phyloP scores from a whole-genome alignment of 1,140 invertebrate species.

The Lysiphlebus fabarum region DNA sequence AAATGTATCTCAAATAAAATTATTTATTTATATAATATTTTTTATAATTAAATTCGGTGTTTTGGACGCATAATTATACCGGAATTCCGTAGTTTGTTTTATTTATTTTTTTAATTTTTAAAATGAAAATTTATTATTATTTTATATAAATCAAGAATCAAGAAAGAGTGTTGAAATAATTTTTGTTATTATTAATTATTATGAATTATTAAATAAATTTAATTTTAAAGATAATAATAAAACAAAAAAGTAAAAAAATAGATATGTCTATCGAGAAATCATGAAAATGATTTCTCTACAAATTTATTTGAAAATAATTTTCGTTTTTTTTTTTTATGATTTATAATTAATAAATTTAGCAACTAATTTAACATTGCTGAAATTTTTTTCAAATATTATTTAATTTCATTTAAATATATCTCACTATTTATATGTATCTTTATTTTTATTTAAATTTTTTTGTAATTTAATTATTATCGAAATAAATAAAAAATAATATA shows the following conservation, averaged over 20 bases:
- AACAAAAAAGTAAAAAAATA: conserved; percentile 23
- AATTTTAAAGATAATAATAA: no score
- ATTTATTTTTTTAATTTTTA: conserved; percentile 10
- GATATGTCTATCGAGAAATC: conserved; percentile 25
- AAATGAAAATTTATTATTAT: conserved; percentile 1
- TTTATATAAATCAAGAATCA: background rate
- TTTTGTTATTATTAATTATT: no score
- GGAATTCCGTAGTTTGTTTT: conserved; percentile 39
- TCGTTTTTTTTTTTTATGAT: no score
- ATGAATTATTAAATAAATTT: no score
- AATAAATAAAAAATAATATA: conserved; percentile 9
- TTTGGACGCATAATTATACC: conserved; percentile 46
- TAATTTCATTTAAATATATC: background rate
- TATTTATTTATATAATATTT: conserved; percentile 35
- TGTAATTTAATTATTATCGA: background rate
- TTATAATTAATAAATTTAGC: no score
- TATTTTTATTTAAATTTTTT: conserved; percentile 4
- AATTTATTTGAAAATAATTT: no score
- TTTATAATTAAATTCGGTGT: conserved; percentile 47
- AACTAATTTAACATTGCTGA: no score
- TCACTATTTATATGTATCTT: background rate
- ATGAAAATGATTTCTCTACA: conserved; percentile 17
- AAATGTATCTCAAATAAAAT: conserved; percentile 20
- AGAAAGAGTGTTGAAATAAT: background rate
- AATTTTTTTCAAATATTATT: no score